phyloP scores from a whole-genome alignment of 53 echinoderm and acorn worm species.

The Echinarachnius parma region DNA sequence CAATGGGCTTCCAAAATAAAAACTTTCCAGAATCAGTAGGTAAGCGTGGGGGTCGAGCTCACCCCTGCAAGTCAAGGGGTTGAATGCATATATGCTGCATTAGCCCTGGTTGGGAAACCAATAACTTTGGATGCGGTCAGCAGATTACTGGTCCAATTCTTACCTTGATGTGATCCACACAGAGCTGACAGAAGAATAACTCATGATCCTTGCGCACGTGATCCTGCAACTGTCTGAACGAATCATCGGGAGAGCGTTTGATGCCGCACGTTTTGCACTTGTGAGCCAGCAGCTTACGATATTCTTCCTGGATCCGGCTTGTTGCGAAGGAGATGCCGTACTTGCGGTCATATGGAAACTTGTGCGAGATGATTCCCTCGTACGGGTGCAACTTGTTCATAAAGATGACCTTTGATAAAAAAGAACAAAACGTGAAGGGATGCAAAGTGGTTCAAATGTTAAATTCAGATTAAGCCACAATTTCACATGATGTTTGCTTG shows the following conservation, averaged over 20 bases:
- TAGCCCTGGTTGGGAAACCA: no score
- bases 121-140: no score
- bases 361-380: constrained; percentile 83
- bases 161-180: constrained; percentile 81
- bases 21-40: no score
- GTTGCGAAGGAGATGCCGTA: constrained; percentile 69
- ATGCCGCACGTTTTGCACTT: constrained; percentile 56
- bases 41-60: no score
- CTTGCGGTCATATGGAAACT: constrained; percentile 71
- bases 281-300: constrained; percentile 49
- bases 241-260: neutral
- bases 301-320: constrained; percentile 63
- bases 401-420: constrained; percentile 78
- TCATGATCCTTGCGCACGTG: constrained; percentile 91
- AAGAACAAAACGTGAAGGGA: no score
- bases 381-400: constrained; percentile 74
- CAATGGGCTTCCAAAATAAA: no score
- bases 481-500: neutral
- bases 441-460: neutral
- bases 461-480: neutral
- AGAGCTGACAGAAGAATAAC: constrained; percentile 82
- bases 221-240: constrained; percentile 73
- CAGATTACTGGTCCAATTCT: neutral
- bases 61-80: no score
- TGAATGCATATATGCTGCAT: no score